phyloP scores from a whole-genome alignment of 2,797 vertebrate species.

The Pangasius larnaudii region DNA sequence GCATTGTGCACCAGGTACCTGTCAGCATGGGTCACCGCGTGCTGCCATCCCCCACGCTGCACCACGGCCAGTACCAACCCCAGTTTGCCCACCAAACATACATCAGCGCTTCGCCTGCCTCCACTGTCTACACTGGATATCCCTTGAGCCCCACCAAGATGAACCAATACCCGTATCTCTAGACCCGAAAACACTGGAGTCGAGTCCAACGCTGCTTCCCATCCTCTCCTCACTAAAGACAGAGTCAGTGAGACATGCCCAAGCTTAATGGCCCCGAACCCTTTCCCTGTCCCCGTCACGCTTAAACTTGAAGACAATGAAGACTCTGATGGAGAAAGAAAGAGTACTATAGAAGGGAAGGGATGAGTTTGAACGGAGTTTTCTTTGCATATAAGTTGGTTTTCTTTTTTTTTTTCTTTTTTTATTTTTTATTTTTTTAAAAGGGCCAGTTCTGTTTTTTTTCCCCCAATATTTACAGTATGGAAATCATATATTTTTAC shows the following conservation, averaged over 20 bases:
- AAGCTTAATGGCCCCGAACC: slow-evolving; percentile 56
- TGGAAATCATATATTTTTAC: slow-evolving; percentile 47
- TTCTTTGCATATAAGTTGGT: slow-evolving; percentile 57
- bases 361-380: slow-evolving; percentile 62
- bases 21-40: slow-evolving; percentile 95
- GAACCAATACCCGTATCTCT: slow-evolving; percentile 99
- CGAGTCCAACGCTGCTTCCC: slow-evolving; percentile 68
- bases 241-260: slow-evolving; percentile 46
- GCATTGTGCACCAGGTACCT: slow-evolving; percentile 96
- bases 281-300: slow-evolving; percentile 46
- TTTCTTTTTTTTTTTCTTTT: slow-evolving; percentile 20
- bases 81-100: slow-evolving; percentile 98
- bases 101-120: slow-evolving; percentile 97
- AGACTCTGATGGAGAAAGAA: slow-evolving; percentile 65
- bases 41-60: slow-evolving; percentile 93
- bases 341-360: slow-evolving; percentile 58
- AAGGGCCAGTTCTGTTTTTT: slow-evolving; percentile 72
- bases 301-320: slow-evolving; percentile 77
- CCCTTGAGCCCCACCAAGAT: slow-evolving; percentile 99
- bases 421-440: neutral
- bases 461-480: slow-evolving; percentile 59
- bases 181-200: slow-evolving; percentile 81
- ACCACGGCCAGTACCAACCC: slow-evolving; percentile 95
- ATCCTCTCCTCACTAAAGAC: slow-evolving; percentile 42
- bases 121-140: slow-evolving; percentile 99